Evolutionary conservation across 37 sponge, comb jelly and placozoan species (phyloP).

Genomic region (Aplysina aerophoba): DNA sequence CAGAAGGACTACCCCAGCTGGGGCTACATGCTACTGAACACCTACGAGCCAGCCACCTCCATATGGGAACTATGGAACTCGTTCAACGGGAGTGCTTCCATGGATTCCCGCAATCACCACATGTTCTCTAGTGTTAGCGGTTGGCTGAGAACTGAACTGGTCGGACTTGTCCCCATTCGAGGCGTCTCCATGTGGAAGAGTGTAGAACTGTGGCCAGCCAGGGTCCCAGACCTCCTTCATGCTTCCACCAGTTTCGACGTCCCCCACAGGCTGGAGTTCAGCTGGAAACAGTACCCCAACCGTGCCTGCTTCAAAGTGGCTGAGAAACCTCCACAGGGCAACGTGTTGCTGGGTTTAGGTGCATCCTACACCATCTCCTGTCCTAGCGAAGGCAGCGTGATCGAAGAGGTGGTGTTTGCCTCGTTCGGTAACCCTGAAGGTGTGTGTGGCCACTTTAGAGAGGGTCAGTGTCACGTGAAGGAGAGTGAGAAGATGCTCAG

Average conservation of each 20-base stretch:
- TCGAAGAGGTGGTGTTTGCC: slow-evolving; percentile 28
- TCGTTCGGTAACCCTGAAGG: slow-evolving; percentile 32
- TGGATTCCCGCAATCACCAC: slow-evolving; percentile 84
- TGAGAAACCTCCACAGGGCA: slow-evolving; percentile 28
- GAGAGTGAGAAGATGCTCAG: neutral
- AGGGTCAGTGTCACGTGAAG: slow-evolving; percentile 14
- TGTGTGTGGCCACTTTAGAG: slow-evolving; percentile 16
- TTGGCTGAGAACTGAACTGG: slow-evolving; percentile 59
- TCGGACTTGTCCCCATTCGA: slow-evolving; percentile 28
- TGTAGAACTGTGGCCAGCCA: slow-evolving; percentile 57
- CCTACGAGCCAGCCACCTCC: slow-evolving; percentile 65
- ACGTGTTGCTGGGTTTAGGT: neutral
- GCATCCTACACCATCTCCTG: slow-evolving; percentile 3
- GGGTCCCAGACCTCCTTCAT: slow-evolving; percentile 32
- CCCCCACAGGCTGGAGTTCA: slow-evolving; percentile 43
- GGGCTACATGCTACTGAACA: slow-evolving; percentile 73
- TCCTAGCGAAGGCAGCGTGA: slow-evolving; percentile 3
- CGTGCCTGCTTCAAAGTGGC: slow-evolving; percentile 54
- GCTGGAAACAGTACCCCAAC: slow-evolving; percentile 53
- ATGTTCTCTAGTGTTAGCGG: slow-evolving; percentile 80
- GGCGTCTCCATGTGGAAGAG: slow-evolving; percentile 36
- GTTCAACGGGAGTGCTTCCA: slow-evolving; percentile 41
- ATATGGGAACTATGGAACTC: slow-evolving; percentile 81
- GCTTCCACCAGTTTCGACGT: slow-evolving; percentile 39
- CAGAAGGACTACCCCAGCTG: slow-evolving; percentile 76